Base-by-base conservation (phyloP, 92 coral and sea anemone genomes). In the Palythoa caribaeorum region DNA sequence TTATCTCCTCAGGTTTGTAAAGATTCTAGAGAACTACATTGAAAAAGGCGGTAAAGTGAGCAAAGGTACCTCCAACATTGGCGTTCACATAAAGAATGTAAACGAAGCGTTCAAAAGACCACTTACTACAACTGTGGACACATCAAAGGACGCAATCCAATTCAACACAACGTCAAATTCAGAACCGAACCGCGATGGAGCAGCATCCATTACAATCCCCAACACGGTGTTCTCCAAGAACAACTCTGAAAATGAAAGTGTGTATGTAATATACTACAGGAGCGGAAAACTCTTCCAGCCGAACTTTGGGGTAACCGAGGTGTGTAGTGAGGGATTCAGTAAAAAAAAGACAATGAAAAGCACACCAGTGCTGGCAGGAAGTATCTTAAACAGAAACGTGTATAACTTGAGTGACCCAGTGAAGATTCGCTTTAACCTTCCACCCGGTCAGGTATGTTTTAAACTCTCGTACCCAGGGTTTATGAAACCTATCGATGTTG, bases 31-130 rank as follows among this genome's bases (percentile, higher is more conserved):
- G 76, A 90, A 83, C 55, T 97, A 91, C 84, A 78, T 97, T 79
- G 96, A 95, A 47, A 94, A 96, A 65, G 99, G 99, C 60, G 99
- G 99, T 9, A 84, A 90, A 54, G 93, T 97, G 86, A 84, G 93
- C 87, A 91, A 93, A 69, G 93, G 88, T 6, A 92, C 99, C 9
- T 71, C 92, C 1, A 97, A 97, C 88, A 92, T 97, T 84, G 94
- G 92, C 20, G 96, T 97, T 44, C 96, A 83, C 17, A 83, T 85
- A 16, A 86, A 92, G 40, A 73, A 72, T 14, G 83, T 95, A 66
- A 60, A 73, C 73, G 62, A 90, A 74, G 59, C 83, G 20, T 53
- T 84, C 62, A 87, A 59, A 3, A 78, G 83, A 1, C 72, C 79
- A 48, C 69, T 80, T 53, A 83, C 87, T 51, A 81, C 96, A 5